These are phyloP conservation scores for Macrotis lagotis DNA, from an alignment of 2,113 vertebrate genomes.

Conservation along the genomic window DNA sequence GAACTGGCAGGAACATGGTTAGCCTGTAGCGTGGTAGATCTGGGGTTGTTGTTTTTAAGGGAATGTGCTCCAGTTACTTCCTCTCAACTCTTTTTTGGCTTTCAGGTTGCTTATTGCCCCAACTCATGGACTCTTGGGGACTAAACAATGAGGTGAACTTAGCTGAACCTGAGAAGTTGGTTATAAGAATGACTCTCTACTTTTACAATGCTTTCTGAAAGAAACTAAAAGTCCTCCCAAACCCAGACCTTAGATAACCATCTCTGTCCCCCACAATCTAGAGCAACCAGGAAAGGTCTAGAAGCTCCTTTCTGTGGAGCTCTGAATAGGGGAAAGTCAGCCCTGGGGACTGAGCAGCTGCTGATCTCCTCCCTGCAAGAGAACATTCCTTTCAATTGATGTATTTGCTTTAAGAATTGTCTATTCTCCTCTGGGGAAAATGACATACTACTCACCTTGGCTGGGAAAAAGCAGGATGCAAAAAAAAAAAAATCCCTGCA, in stretches of 20 bases:
- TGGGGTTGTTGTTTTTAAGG: background rate
- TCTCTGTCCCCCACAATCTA: too few species aligned
- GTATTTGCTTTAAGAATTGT: constrained; percentile 34
- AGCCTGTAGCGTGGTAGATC: background rate
- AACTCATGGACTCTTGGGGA: constrained; percentile 2
- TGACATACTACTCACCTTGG: constrained; percentile 36
- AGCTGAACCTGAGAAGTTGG: background rate
- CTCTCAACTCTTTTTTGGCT: constrained; percentile 17
- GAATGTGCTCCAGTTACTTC: background rate
- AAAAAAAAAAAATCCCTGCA: constrained; percentile 39
- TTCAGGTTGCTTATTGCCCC: background rate
- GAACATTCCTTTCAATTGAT: constrained; percentile 67
- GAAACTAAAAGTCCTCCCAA: constrained; percentile 25
- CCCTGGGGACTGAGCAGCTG: constrained; percentile 21
- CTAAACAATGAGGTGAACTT: background rate
- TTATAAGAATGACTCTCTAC: background rate
- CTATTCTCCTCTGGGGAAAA: constrained; percentile 38
- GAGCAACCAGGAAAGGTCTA: constrained; percentile 47
- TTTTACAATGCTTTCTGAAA: constrained; percentile 42
- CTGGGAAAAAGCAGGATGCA: constrained; percentile 46
- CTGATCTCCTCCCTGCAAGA: constrained; percentile 40
- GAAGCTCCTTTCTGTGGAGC: constrained; percentile 61
- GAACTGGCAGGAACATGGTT: background rate
- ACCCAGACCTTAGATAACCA: background rate
- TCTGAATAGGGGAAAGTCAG: constrained; percentile 4